Base-by-base conservation (phyloP, 2,797 vertebrate genomes). In the Xiphorhynchus erythropygius region DNA sequence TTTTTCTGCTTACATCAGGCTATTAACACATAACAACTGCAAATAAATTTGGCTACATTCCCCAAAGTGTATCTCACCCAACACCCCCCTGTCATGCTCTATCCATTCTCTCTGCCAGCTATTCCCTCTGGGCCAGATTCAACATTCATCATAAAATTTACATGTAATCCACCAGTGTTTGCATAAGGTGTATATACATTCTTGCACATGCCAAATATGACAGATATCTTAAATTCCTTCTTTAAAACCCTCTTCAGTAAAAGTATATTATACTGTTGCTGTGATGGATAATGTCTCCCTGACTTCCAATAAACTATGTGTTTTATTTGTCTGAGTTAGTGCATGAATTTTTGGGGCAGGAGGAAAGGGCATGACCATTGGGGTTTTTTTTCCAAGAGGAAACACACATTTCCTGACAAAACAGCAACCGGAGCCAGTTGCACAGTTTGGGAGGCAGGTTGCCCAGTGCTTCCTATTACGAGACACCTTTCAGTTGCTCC, bases 321-420 rank as follows among this genome's bases (percentile, higher is more conserved):
- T 85, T 94, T 84, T 70, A 90, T 93, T 84, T 94, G 65, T 49
- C 79, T 86, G 70, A 74, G 47, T 67, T 55, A 70, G 94, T 53
- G 64, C 71, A 42, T 71, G 41, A 23, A 84, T 70, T 74, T 60
- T 59, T 64, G 78, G 69, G 64, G 71, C 49, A 59, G 87, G 47
- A 87, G 77, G 56, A 91, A 84, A 89, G 81, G 70, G 56, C 84
- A 92, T 2, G 41, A 3, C 81, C 70, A n/a, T 60, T 52, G 18
- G 2, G 1, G 7, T 2, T 57, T 41, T 39, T 42, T 92, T 84
- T 87, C 33, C 57, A 9, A 39, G 81, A 78, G 94, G 89, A 93
- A 96, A 30, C 68, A n/a, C 10, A 80, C 18, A 32, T 71, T 96
- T 96, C 96, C 95, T 96, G 90, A 33, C 70, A 17, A 18, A 90